Evolutionary conservation across 2,888 invertebrate genomes (phyloP).

Genomic region (Callinectes sapidus): DNA sequence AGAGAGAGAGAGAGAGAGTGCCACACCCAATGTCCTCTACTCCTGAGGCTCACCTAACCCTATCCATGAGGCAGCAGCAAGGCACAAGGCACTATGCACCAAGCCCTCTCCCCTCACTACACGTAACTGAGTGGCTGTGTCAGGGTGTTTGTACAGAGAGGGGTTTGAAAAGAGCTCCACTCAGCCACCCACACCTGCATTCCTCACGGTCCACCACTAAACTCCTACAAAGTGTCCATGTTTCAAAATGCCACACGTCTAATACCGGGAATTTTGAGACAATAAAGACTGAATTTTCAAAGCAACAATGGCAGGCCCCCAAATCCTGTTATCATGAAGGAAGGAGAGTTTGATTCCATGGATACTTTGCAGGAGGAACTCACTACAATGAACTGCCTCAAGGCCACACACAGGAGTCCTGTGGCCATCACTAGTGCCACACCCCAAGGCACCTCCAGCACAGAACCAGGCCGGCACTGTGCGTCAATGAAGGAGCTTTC

Average conservation of each 20-base stretch:
- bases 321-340: not conserved
- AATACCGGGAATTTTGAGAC: not conserved
- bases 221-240: slow-evolving; percentile 4
- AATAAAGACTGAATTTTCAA: not conserved
- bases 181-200: not conserved
- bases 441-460: not conserved
- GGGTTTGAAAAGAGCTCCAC: not conserved
- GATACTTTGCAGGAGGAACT: not conserved
- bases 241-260: not conserved
- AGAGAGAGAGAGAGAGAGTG: not conserved
- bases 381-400: not conserved
- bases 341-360: not conserved
- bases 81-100: not conserved
- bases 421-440: not conserved
- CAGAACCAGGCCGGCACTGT: not conserved
- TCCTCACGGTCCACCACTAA: not conserved
- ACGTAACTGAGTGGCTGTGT: not conserved
- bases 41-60: not conserved
- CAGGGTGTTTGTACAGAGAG: not conserved
- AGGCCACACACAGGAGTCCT: not conserved
- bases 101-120: not conserved
- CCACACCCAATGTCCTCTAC: not conserved
- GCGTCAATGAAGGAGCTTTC: not conserved
- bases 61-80: not conserved
- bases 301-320: no score